Base-by-base conservation (phyloP, 2,113 vertebrate species). In the Notiomystis cincta region DNA sequence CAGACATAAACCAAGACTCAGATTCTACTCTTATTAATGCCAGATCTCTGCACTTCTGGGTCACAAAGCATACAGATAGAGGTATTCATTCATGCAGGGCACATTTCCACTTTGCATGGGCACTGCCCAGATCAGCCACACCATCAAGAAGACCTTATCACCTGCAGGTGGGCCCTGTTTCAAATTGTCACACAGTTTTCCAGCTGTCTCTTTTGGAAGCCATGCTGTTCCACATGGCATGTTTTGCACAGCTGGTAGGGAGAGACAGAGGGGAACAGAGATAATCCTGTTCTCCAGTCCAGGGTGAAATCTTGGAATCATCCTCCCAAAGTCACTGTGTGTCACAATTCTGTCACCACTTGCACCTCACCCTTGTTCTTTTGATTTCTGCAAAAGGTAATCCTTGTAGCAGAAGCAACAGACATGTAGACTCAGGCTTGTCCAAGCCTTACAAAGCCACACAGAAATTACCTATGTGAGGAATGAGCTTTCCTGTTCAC, bases 201-300 rank as follows among this genome's bases (percentile, higher is more conserved):
- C 56, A 82, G 35, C 38, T 4, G 0, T 13, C 20, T 54, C 15
- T 31, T 53, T 73, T 45, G n/a, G 30, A 83, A 83, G 8, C 16
- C 3, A 2, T 1, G 2, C 8, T 44, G 15, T 66, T 87, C 89
- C 38, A 81, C 0, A 0, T 11, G 10, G 14, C 5, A 9, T 56
- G 18, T 57, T 90, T 72, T 64, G 19, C 60, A 56, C 40, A 72
- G 37, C 6, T 62, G 25, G 2, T 31, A 53, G 54, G 31, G 6
- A 82, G 33, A 71, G 15, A 31, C 2, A 15, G 69, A 76, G 5
- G 11, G 25, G 7, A 89, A 7, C 20, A 72, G 37, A 44, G 10
- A 48, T 6, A 7, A 57, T 14, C 14, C 7, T 48, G 13, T 72
- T 72, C 45, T 35, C 12, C 48, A 64, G 50, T 13, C 14, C 19